Evolutionary conservation across 2,797 vertebrate species (phyloP).

Genomic region (Tokudaia tokunoshimensis): DNA sequence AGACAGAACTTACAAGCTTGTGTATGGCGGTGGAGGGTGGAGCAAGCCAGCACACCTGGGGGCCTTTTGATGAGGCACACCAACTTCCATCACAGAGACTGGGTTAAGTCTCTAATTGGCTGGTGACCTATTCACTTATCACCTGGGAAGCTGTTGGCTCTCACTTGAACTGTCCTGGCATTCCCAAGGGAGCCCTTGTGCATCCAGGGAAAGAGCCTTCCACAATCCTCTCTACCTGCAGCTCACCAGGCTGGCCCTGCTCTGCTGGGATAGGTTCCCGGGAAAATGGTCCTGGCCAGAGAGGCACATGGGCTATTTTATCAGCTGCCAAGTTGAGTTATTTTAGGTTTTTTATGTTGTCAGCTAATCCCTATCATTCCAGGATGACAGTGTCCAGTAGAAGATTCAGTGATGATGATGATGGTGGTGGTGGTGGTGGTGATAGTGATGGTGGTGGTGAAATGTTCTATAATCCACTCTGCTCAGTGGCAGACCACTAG

Average conservation of each 20-base stretch:
- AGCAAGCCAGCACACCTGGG: neutral
- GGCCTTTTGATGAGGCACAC: neutral
- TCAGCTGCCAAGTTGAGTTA: neutral
- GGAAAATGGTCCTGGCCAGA: neutral
- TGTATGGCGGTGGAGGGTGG: neutral
- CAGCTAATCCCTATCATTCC: neutral
- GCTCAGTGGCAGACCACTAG: neutral
- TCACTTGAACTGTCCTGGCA: neutral
- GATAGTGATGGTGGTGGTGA: neutral
- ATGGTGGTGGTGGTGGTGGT: too few species aligned
- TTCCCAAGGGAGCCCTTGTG: neutral
- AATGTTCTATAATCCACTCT: neutral
- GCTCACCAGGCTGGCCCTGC: neutral
- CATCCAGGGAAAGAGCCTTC: neutral
- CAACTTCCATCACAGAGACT: accelerated
- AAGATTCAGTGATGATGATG: neutral
- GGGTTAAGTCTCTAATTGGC: neutral
- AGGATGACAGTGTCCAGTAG: neutral
- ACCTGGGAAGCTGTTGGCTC: neutral
- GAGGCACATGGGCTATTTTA: neutral
- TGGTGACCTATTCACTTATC: neutral
- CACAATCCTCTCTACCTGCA: neutral
- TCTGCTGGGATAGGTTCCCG: neutral
- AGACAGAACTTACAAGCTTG: neutral
- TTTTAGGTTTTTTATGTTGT: neutral